A percentile compares a stretch with the other conserved stretches of the same genome.
These are phyloP conservation scores for Corticium candelabrum DNA, from an alignment of 37 sponge, comb jelly and placozoan species.

Conservation along the genomic window DNA sequence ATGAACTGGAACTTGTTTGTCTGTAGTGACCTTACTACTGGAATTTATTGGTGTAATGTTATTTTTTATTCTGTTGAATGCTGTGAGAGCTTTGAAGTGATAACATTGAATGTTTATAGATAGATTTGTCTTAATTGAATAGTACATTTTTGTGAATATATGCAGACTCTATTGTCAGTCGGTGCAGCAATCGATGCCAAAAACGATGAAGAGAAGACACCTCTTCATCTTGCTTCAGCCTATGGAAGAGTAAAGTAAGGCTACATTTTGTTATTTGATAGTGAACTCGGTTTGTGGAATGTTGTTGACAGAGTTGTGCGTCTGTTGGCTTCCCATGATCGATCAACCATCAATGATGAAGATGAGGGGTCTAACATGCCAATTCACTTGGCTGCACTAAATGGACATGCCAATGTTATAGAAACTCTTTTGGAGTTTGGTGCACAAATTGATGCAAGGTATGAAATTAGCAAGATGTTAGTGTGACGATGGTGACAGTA, in stretches of 20 bases:
- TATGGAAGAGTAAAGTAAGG: slow-evolving; percentile 54
- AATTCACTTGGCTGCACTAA: slow-evolving; percentile 76
- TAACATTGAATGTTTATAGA: no score
- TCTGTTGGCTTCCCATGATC: background rate
- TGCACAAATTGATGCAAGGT: slow-evolving; percentile 66
- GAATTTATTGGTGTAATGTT: no score
- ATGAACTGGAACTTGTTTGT: no score
- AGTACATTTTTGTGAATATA: slow-evolving; percentile 6
- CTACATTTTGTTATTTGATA: no score
- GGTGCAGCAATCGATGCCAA: slow-evolving; percentile 34
- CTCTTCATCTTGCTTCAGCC: slow-evolving; percentile 64
- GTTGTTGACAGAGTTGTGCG: background rate
- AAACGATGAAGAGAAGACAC: slow-evolving; percentile 74
- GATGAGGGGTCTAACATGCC: slow-evolving; percentile 86
- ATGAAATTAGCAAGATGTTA: background rate
- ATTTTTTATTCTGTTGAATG: no score
- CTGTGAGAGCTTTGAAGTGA: no score
- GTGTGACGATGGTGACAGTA: background rate
- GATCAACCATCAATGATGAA: slow-evolving; percentile 39
- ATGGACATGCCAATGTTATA: slow-evolving; percentile 50
- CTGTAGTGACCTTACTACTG: no score
- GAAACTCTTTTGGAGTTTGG: slow-evolving; percentile 43
- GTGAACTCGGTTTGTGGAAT: no score
- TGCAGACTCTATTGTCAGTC: slow-evolving; percentile 13
- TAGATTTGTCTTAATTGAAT: no score